Evolutionary conservation across 2,113 vertebrate genomes (phyloP).

Genomic region (Peromyscus leucopus): DNA sequence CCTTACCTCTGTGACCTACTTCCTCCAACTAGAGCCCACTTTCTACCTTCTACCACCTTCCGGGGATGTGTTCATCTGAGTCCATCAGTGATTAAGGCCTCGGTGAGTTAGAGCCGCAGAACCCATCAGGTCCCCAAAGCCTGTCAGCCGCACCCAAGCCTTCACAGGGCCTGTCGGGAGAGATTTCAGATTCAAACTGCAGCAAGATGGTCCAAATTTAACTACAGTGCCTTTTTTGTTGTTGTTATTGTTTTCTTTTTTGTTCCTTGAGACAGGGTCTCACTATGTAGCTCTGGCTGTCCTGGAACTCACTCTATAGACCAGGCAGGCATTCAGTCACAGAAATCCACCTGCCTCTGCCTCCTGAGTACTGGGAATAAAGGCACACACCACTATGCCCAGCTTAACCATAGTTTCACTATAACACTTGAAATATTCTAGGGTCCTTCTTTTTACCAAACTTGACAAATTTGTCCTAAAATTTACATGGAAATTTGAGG

Average conservation of each 20-base stretch:
- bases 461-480: not conserved
- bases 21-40: not conserved
- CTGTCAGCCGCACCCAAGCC: not conserved
- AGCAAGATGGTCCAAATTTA: not conserved
- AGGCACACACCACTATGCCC: fast-evolving
- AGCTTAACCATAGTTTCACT: not conserved
- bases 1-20: not conserved
- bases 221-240: not conserved
- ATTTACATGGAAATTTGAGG: not conserved
- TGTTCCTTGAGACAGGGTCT: not conserved
- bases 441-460: not conserved
- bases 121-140: not conserved
- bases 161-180: not conserved
- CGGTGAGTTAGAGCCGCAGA: not conserved
- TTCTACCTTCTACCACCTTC: not conserved
- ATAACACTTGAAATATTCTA: not conserved
- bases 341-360: not conserved
- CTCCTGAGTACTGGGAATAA: not conserved
- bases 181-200: not conserved
- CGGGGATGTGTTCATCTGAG: not conserved
- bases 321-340: not conserved
- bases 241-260: not conserved
- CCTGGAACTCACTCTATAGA: not conserved
- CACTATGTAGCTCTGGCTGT: not conserved
- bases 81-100: not conserved